Percentiles rank a stretch among this genome's conserved stretches.
phyloP scores from a whole-genome alignment of 2,888 invertebrate species.

The Aelia acuminata region DNA sequence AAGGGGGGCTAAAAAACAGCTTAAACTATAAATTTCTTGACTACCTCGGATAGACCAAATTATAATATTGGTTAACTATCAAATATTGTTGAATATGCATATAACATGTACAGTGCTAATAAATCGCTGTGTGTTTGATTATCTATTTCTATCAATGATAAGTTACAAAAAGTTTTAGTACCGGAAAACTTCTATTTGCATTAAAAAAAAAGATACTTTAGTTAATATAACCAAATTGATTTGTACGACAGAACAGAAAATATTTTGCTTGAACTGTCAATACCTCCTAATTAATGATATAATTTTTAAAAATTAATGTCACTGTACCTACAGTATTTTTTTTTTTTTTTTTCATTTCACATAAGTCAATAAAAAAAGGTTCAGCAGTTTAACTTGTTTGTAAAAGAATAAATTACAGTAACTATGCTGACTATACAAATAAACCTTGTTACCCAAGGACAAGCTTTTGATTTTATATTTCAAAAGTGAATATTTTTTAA shows the following conservation, averaged over 20 bases:
- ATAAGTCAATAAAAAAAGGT: background rate
- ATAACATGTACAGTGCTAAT: too few relatives aligned
- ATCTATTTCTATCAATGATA: too few relatives aligned
- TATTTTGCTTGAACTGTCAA: background rate
- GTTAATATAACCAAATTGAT: background rate
- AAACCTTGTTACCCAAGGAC: background rate
- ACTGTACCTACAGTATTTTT: background rate
- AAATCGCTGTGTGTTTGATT: too few relatives aligned
- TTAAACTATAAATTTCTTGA: too few relatives aligned
- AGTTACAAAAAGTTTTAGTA: background rate
- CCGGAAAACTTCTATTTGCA: background rate
- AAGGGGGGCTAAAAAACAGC: too few relatives aligned
- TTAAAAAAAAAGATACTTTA: background rate
- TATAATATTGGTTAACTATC: too few relatives aligned
- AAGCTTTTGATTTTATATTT: background rate
- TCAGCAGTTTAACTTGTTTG: background rate
- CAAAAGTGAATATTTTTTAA: background rate
- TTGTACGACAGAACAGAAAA: background rate
- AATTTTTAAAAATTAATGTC: background rate
- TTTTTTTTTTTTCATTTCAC: background rate
- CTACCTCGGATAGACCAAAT: too few relatives aligned
- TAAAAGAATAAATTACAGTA: background rate
- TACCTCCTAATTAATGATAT: background rate
- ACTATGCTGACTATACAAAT: background rate
- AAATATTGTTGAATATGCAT: too few relatives aligned